Percentiles rank a stretch among this genome's conserved stretches.
Evolutionary conservation across 2,113 vertebrate species (phyloP).

Genomic region (Platichthys stellatus): DNA sequence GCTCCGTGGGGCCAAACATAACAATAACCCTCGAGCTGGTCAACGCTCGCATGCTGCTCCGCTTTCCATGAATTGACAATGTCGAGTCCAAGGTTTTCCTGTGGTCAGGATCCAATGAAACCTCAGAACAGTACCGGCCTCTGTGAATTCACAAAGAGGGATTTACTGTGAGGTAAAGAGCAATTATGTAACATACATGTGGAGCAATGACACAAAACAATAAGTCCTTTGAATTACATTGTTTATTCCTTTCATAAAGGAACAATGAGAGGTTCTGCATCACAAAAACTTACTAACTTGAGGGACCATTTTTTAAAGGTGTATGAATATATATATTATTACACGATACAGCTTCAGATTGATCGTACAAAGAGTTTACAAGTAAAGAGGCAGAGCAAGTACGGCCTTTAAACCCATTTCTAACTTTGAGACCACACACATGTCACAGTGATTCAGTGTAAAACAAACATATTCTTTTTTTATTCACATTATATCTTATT

Average conservation of each 20-base stretch:
- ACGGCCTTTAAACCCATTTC: neutral
- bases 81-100: conserved; percentile 62
- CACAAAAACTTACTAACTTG: too few relatives aligned
- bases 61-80: conserved; percentile 62
- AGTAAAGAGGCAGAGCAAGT: too few relatives aligned
- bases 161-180: conserved; percentile 12
- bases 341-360: neutral
- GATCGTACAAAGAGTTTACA: neutral
- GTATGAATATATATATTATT: neutral
- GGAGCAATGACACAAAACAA: neutral
- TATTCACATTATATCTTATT: neutral
- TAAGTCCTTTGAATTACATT: neutral
- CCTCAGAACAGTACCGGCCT: conserved; percentile 6
- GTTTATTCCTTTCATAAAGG: neutral
- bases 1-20: conserved; percentile 74
- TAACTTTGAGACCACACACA: neutral
- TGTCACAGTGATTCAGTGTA: neutral
- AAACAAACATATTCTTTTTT: neutral
- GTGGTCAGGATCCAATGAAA: conserved; percentile 36
- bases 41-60: conserved; percentile 38
- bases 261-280: too few relatives aligned
- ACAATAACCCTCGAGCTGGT: conserved; percentile 68
- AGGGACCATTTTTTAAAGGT: neutral
- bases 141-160: conserved; percentile 3
- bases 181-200: neutral